Base-by-base conservation (phyloP, 2,888 invertebrate species). In the Lasioglossum pauxillum region DNA sequence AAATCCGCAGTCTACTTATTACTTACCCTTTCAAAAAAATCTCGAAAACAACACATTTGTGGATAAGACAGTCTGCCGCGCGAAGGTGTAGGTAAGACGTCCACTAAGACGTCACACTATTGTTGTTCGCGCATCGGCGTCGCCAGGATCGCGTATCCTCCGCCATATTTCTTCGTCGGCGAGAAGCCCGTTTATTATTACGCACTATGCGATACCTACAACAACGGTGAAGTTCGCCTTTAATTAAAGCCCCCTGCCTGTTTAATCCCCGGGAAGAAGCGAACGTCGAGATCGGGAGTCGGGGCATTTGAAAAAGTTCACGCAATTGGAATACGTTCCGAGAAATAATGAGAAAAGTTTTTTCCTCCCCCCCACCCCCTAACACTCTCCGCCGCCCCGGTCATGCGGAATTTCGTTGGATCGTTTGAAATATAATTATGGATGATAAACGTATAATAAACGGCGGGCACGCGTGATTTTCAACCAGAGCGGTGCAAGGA, bases 311-410 rank as follows among this genome's bases (percentile, higher is more conserved):
- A n/a, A 75, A 72, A 80, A 69, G 46, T 82, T 82, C 67, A 41
- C 38, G 60, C 86, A 80, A 87, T 75, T 64, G 77, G 79, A 81
- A 78, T 79, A 75, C 76, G 64, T 60, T 71, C n/a, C 27, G 71
- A n/a, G 80, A 78, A 87, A 75, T 87, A 87, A 87, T 80, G 85
- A 85, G 83, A 78, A 81, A 75, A 81, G 87, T 83, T 86, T 75
- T 76, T 80, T 73, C 19, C 69, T 19, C 64, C 16, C 60, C 1
- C 60, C 31, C 14, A 0, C 60, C 31, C 53, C 57, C n/a, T 10
- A 23, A 10, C 57, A n/a, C 53, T 53, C 53, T n/a, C 23, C 23
- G n/a, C 10, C n/a, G 53, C 1, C n/a, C 53, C 10, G 31, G n/a
- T 57, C 67, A 7, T 14, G 10, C 53, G 44, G 46, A 23, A 69